phyloP scores from a whole-genome alignment of 2,113 vertebrate genomes.

The Gymnarchus niloticus region DNA sequence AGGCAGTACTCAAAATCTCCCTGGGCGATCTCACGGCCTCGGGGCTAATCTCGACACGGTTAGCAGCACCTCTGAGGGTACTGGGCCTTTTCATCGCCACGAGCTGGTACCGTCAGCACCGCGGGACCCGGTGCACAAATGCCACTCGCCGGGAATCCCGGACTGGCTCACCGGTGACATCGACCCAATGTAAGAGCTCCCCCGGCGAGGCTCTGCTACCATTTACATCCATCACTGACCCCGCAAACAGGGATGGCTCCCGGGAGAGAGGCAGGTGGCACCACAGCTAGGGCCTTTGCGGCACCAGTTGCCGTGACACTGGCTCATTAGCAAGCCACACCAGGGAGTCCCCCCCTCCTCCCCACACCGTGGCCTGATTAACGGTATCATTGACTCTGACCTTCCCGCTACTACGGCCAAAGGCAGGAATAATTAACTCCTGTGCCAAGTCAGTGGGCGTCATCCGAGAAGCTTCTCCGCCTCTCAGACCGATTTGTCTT shows the following conservation, averaged over 20 bases:
- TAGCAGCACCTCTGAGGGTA: not conserved
- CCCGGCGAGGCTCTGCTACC: too few relatives aligned
- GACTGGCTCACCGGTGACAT: not conserved
- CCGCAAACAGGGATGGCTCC: constrained; percentile 12
- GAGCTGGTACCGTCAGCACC: not conserved
- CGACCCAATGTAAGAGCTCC: not conserved
- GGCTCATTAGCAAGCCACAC: constrained; percentile 24
- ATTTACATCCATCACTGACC: too few relatives aligned
- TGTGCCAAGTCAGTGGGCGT: not conserved
- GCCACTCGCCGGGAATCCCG: not conserved
- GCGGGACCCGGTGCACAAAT: not conserved
- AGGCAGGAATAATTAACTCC: constrained; percentile 14
- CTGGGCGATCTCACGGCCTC: constrained; percentile 14
- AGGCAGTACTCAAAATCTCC: constrained; percentile 25
- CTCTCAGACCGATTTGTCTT: not conserved
- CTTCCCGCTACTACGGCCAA: not conserved
- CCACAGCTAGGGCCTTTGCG: not conserved
- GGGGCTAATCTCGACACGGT: constrained; percentile 12
- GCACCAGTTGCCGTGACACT: not conserved
- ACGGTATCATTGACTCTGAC: constrained; percentile 21
- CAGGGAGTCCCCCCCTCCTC: not conserved
- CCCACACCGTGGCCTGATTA: not conserved
- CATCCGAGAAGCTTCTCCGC: not conserved
- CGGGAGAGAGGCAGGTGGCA: not conserved
- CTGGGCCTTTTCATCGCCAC: constrained; percentile 2